A percentile compares a stretch with the other conserved stretches of the same genome.
Evolutionary conservation across 1,140 invertebrate genomes (phyloP).

Genomic region (Coptotermes formosanus): DNA sequence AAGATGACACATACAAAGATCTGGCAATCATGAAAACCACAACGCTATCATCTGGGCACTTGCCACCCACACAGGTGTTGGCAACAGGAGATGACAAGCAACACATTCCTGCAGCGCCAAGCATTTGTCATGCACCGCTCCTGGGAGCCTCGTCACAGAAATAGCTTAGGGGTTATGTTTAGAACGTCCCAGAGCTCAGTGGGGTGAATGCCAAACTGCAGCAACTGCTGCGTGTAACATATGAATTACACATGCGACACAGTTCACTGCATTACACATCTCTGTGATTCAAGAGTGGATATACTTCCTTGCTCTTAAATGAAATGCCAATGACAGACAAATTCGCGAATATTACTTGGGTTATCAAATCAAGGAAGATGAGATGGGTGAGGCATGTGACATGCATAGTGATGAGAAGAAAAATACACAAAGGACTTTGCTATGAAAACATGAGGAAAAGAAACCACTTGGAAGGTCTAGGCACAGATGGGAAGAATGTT

Average conservation of each 20-base stretch:
- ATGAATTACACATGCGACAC: background rate
- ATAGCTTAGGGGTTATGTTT: background rate
- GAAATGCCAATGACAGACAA: no score
- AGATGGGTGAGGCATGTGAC: no score
- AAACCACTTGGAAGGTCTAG: no score
- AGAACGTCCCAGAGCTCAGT: background rate
- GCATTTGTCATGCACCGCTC: conserved; percentile 11
- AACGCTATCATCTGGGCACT: background rate
- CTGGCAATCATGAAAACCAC: background rate
- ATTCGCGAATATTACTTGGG: no score
- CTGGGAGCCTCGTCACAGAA: background rate
- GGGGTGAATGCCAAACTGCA: background rate
- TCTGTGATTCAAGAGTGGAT: background rate
- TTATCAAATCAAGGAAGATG: no score
- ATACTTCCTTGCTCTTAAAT: no score
- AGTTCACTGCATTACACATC: background rate
- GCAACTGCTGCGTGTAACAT: background rate
- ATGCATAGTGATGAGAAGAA: no score
- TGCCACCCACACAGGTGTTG: conserved; percentile 6
- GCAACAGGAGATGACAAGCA: background rate
- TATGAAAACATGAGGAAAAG: no score
- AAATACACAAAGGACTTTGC: no score
- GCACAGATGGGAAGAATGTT: no score
- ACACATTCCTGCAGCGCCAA: background rate
- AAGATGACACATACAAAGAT: background rate